Evolutionary conservation across 2,797 vertebrate species (phyloP).

Genomic region (Coendou prehensilis): DNA sequence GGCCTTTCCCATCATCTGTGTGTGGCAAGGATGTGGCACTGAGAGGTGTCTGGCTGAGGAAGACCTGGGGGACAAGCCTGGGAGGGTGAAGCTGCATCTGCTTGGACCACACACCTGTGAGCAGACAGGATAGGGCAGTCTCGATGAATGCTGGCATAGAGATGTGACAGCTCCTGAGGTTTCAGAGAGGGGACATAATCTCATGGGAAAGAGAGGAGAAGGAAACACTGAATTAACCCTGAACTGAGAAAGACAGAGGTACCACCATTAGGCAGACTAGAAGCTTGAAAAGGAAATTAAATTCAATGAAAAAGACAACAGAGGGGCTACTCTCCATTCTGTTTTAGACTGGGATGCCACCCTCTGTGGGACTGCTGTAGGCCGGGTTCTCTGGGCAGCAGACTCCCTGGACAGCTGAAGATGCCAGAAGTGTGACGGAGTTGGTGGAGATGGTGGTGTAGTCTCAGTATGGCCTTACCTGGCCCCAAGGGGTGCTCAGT

Average conservation of each 20-base stretch:
- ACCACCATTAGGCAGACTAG: background rate
- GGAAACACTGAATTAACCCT: background rate
- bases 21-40: background rate
- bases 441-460: background rate
- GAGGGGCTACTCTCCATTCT: background rate
- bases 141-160: background rate
- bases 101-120: background rate
- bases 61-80: background rate
- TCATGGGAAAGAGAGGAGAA: background rate
- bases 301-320: background rate
- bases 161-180: too few species aligned
- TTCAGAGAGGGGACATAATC: background rate
- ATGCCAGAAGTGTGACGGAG: background rate
- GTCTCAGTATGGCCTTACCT: background rate
- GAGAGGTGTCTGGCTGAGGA: background rate
- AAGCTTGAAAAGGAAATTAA: background rate
- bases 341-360: background rate
- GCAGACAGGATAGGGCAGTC: accelerated
- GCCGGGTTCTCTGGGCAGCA: background rate
- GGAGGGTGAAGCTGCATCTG: background rate
- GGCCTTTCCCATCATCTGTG: background rate
- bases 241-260: background rate
- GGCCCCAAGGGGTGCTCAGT: background rate
- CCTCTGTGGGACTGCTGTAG: accelerated
- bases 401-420: background rate